Conservation (phyloP, 2,888 invertebrate genomes). For the Drosophila maculinotata region DNA sequence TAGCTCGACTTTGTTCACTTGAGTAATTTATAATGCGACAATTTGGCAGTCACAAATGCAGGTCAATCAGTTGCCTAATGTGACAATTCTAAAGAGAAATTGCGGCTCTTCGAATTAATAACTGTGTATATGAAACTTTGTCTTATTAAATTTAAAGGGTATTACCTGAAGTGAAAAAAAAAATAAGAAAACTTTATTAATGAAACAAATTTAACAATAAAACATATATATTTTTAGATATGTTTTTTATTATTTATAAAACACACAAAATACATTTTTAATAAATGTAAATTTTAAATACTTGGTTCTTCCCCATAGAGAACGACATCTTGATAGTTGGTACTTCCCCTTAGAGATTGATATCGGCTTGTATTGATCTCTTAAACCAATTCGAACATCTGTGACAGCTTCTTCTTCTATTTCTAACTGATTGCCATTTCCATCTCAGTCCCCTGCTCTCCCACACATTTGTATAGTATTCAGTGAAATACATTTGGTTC, state of each 20-base stretch:
- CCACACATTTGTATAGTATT: slow-evolving; percentile 19
- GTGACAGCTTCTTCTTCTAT: slow-evolving; percentile 2
- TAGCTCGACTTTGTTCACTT: slow-evolving; percentile 34
- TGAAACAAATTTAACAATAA: neutral
- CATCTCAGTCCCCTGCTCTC: slow-evolving; percentile 1
- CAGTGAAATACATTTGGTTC: slow-evolving; percentile 28
- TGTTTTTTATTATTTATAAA: no score
- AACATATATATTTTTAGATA: neutral
- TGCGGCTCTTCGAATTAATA: no score
- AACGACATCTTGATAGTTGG: neutral
- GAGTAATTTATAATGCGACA: slow-evolving; percentile 32
- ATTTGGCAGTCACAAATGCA: slow-evolving; percentile 25
- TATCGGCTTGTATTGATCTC: neutral
- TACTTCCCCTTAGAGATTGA: neutral
- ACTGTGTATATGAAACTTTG: no score
- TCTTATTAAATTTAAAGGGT: no score
- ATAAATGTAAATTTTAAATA: no score
- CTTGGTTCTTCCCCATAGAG: neutral
- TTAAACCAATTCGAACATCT: slow-evolving; percentile 2
- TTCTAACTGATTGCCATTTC: neutral
- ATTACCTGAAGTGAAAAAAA: no score
- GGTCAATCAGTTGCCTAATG: slow-evolving; percentile 18
- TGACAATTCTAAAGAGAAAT: slow-evolving; percentile 11
- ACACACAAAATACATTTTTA: no score
- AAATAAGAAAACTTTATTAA: no score